Percentiles rank a stretch among this genome's conserved stretches.
Evolutionary conservation across 1,140 invertebrate genomes (phyloP).

Genomic region (Rhagoletis pomonella): DNA sequence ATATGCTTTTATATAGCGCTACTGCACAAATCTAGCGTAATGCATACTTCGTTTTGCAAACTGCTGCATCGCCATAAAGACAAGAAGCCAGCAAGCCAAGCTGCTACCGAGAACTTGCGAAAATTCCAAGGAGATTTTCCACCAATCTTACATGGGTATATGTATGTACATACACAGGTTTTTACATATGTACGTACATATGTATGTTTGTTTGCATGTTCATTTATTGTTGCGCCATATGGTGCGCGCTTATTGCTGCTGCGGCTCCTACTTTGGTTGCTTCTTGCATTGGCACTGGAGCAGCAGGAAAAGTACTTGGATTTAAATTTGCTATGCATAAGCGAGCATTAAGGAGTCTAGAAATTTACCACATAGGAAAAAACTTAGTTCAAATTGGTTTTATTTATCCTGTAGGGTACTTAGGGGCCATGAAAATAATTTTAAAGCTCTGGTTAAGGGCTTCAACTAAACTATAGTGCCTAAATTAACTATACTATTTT

Average conservation of each 20-base stretch:
- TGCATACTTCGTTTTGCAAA: too few species aligned
- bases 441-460: too few species aligned
- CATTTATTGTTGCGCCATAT: background rate
- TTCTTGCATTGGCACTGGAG: background rate
- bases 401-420: background rate
- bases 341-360: background rate
- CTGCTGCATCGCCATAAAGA: too few species aligned
- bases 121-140: constrained; percentile 34
- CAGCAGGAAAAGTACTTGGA: background rate
- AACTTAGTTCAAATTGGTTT: background rate
- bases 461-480: too few species aligned
- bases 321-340: background rate
- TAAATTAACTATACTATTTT: too few species aligned
- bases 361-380: background rate
- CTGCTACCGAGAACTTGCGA: background rate
- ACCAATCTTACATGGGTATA: constrained; percentile 1
- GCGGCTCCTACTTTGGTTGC: constrained; percentile 4
- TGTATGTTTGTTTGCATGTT: background rate
- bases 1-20: background rate
- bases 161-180: background rate
- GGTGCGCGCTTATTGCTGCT: background rate
- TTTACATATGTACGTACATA: background rate
- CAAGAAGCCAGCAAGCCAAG: constrained; percentile 32
- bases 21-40: background rate
- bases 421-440: too few species aligned